Base-by-base conservation (phyloP, 2,113 vertebrate genomes). In the Trichechus manatus region DNA sequence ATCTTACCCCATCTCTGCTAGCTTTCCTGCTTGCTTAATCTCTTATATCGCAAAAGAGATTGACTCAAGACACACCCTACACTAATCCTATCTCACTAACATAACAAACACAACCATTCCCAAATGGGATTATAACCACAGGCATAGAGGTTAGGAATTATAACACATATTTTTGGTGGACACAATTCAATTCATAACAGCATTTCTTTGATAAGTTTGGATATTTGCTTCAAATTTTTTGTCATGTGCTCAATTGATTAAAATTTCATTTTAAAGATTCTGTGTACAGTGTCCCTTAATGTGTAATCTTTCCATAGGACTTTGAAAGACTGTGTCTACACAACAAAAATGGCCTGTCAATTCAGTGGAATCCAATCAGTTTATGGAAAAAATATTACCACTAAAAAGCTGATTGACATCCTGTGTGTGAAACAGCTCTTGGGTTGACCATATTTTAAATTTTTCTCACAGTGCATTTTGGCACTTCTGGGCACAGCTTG, bases 121-220 rank as follows among this genome's bases (percentile, higher is more conserved):
- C 19, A 36, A 72, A 36, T 72, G 8, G 17, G 33, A 72, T 72
- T 72, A 72, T 36, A n/a, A 36, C 33, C 68, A 20, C 68, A 36
- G 33, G 19, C 31, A 72, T 36, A 72, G 33, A 72, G 68, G 68
- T 72, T 72, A 72, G n/a, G 68, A 36, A 36, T 36, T 36, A 56
- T 11, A 72, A n/a, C 17, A 72, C 68, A 72, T 31, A 36, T 72
- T 72, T 72, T n/a, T 19, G 8, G 68, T 6, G 68, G 68, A n/a
- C 15, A 6, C 14, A 72, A 72, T 36, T 72, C 33, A 72, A 72
- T 68, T 25, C 14, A 72, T 36, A 72, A 36, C 4, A 72, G 68
- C 33, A 87, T 95, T 98, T 97, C 64, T 97, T 96, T 98, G 90
- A 96, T 94, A 87, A 89, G 88, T 77, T 97, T 94, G 93, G 74